Base-by-base conservation (phyloP, 2,797 vertebrate genomes). In the Bradypodion pumilum region DNA sequence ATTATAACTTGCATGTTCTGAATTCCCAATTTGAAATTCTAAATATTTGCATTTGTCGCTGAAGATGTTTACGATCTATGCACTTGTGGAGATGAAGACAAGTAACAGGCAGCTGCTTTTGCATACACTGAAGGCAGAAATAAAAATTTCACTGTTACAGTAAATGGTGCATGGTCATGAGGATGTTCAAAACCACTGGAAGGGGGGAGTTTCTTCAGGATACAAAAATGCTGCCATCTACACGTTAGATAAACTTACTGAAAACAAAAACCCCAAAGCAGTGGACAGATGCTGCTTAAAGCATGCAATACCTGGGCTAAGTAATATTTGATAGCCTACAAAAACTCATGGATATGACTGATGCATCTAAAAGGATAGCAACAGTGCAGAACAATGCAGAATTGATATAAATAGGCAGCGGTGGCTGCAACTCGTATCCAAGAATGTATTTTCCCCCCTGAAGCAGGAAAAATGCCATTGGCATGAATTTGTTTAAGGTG, bases 1-100 rank as follows among this genome's bases (percentile, higher is more conserved):
- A 0, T 82, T 85, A 87, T 65, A 90, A 94, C 90, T 91, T 89
- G 59, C 85, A 72, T 91, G 94, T 86, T 89, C 91, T 87, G 91
- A 93, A 94, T 93, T 93, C 90, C 84, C 89, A n/a, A 85, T 81
- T 89, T 78, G 90, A 93, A 93, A 92, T 88, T 75, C 81, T 81
- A 89, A 94, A 92, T 89, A 93, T 91, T 87, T 89, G 78, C n/a
- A 85, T 80, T 82, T 60, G 62, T 80, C 86, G 78, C 78, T 73
- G 83, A 80, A 90, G 80, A 82, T 84, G 91, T 83, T 90, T 60
- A 92, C 85, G 91, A 89, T 88, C 87, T 80, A 87, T 85, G 89
- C 86, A 90, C 92, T 94, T 89, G 91, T 86, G 85, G 88, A 89
- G 89, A 93, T 80, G 85, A 89, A 81, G 88, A 69, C 2, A 82